These are phyloP conservation scores for Prosopocoilus inquinatus DNA, from an alignment of 2,888 invertebrate genomes.

Conservation along the genomic window DNA sequence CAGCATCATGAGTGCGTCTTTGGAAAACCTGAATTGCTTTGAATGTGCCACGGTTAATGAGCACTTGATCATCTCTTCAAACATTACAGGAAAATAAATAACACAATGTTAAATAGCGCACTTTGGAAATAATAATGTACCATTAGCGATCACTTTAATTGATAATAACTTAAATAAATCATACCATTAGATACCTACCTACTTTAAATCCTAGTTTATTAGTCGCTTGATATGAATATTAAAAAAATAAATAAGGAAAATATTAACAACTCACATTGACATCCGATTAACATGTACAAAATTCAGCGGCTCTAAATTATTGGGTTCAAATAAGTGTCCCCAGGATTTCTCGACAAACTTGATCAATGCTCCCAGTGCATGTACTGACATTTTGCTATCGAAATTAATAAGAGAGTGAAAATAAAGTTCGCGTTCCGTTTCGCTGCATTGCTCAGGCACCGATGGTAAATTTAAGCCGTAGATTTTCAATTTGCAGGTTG, in stretches of 20 bases:
- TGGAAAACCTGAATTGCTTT: constrained; percentile 77
- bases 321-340: constrained; percentile 40
- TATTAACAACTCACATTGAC: constrained; percentile 60
- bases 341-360: constrained; percentile 69
- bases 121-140: too few relatives aligned
- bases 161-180: too few relatives aligned
- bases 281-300: constrained; percentile 59
- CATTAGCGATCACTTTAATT: too few relatives aligned
- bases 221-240: too few relatives aligned
- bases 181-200: too few relatives aligned
- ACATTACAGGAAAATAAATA: constrained; percentile 16
- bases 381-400: constrained; percentile 60
- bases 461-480: constrained; percentile 55
- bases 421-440: constrained; percentile 58
- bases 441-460: constrained; percentile 49
- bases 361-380: constrained; percentile 70
- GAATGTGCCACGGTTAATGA: constrained; percentile 70
- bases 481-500: constrained; percentile 58
- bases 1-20: constrained; percentile 69
- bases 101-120: constrained; percentile 6
- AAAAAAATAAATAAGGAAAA: neutral
- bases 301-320: constrained; percentile 51
- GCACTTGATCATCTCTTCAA: constrained; percentile 65
- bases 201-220: too few relatives aligned
- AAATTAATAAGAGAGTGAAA: constrained; percentile 65